Base-by-base conservation (phyloP, 2,797 vertebrate genomes). In the Tamandua tetradactyla region DNA sequence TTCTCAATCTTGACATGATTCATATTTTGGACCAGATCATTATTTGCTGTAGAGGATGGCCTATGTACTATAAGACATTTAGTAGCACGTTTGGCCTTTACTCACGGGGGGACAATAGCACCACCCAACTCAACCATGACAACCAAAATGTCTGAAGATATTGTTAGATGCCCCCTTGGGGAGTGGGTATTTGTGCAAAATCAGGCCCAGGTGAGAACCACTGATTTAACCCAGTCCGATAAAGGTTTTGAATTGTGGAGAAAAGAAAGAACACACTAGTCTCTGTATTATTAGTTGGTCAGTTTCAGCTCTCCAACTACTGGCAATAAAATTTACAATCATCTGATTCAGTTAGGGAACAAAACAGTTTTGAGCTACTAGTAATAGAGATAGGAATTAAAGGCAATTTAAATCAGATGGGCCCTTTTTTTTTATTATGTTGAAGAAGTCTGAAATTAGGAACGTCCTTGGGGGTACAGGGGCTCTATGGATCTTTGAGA, bases 311-410 rank as follows among this genome's bases (percentile, higher is more conserved):
- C 20, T 23, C 44, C 68, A 61, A 57, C 89, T 78, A 85, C 37
- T 78, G 68, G 57, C 42, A 37, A 40, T 49, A 76, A 22, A 92
- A 62, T 18, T 92, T 80, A 61, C 6, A 71, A 44, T 47, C 1
- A 9, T 86, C 59, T 42, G 75, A 93, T 92, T 80, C 55, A 82
- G 82, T 78, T 75, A 86, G 30, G 52, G 17, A 55, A 18, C 71
- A 87, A 71, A 61, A 27, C 7, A 85, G 3, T 32, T 35, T 32
- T 86, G 69, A 68, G 14, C 27, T 74, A 20, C 13, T 20, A 40
- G 23, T 37, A 42, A 59, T 4, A 23, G 52, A 79, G 32, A 61
- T 1, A 44, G 55, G 40, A 76, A 55, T 79, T 10, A 68, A 6
- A 30, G n/a, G 30, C 44, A 10, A 40, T 80, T 82, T 47, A 61